These are phyloP conservation scores for Lycocerus yunnanus DNA, from an alignment of 2,888 invertebrate species.

Conservation along the genomic window DNA sequence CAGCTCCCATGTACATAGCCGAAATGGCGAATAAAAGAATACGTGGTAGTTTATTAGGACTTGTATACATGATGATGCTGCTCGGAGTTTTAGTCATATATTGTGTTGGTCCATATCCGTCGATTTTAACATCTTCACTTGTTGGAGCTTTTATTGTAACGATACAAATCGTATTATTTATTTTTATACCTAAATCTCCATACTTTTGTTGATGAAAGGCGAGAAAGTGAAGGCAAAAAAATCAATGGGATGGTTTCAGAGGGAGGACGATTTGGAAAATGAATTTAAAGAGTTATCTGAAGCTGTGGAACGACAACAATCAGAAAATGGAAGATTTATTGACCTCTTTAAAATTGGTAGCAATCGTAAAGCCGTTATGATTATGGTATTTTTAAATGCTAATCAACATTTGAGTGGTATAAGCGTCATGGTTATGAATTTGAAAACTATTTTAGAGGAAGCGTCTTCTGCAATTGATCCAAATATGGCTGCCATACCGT, in stretches of 20 bases:
- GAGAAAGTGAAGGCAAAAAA: conserved; percentile 54
- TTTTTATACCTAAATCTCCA: conserved; percentile 27
- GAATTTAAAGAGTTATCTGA: conserved; percentile 47
- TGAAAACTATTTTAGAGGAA: conserved; percentile 43
- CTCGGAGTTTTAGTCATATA: conserved; percentile 25
- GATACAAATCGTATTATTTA: conserved; percentile 12
- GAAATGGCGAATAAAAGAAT: conserved; percentile 26
- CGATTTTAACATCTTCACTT: conserved; percentile 19
- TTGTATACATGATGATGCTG: conserved; percentile 25
- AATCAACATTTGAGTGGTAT: conserved; percentile 46
- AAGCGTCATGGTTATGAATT: conserved; percentile 47
- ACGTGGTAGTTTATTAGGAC: conserved; percentile 22
- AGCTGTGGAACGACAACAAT: conserved; percentile 46
- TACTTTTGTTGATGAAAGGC: conserved; percentile 53
- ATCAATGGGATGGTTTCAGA: conserved; percentile 62
- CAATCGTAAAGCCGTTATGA: conserved; percentile 37
- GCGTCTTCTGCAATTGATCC: conserved; percentile 33
- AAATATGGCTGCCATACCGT: too few relatives aligned
- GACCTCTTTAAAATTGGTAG: conserved; percentile 52
- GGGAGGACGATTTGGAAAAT: conserved; percentile 57
- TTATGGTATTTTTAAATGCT: conserved; percentile 44
- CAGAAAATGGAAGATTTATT: conserved; percentile 56
- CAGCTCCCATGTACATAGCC: conserved; percentile 27
- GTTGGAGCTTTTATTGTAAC: conserved; percentile 15
- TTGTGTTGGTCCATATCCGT: conserved; percentile 24